Evolutionary conservation across 2,797 vertebrate species (phyloP), one percentile per base, ranked within the genome.

Genomic region (Periparus ater): DNA sequence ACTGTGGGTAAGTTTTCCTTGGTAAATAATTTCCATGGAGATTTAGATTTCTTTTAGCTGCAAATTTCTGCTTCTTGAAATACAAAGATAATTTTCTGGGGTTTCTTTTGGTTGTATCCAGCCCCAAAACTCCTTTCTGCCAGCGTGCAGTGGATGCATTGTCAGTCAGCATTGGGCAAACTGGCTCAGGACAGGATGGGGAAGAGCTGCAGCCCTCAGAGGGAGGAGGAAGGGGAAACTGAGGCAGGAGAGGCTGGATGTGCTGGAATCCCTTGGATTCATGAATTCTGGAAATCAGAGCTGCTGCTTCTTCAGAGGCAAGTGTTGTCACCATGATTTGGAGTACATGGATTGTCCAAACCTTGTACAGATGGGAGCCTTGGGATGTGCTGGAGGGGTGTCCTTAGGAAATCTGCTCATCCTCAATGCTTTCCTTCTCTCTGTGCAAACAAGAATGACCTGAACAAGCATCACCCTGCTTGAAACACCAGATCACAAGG

Each of bases 401-500:
- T 40, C 54, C 78, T 44, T 15, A 26, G 78, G 54, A 57, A 73
- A 45, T 25, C 63, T 76, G 68, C 34, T 89, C 76, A 17, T 61
- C 48, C 30, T 83, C 45, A 1, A 1, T 0, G 0, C 32, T 65
- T 54, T 73, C 16, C 76, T 71, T 62, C 44, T 62, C 79, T 55
- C 75, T 38, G 10, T 21, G 22, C 27, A 30, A 36, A 29, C 27
- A 32, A 38, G 40, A 32, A 10, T 13, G 21, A 18, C 42, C 54
- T 77, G 23, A 45, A 1, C 11, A 17, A 25, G 26, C 4, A 2
- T 68, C 57, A 19, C 9, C 44, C 32, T 66, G 18, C 68, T 76
- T 25, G 26, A 74, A 83, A 54, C 66, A 15, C 4, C 0, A 0
- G 20, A 2, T 76, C 21, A 1, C 12, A 2, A 1, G 1, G 62